Base-by-base conservation (phyloP, 2,113 vertebrate species). In the Eira barbara region DNA sequence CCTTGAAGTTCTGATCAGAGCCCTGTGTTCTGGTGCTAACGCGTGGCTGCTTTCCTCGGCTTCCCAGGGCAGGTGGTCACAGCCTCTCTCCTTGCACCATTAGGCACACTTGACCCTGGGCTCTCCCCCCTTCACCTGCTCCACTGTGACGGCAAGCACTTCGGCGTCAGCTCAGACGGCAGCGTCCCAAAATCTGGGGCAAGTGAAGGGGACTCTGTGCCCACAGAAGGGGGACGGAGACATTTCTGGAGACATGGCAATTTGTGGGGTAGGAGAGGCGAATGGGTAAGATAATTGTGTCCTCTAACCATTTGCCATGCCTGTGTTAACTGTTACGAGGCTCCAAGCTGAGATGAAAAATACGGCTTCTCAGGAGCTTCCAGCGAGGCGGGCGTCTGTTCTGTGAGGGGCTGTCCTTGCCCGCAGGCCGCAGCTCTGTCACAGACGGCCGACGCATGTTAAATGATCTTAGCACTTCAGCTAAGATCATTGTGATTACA, bases 391-490 rank as follows among this genome's bases (percentile, higher is more conserved):
- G 67, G 69, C 34, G 91, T 82, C 86, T 89, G 5, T n/a, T 61
- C 36, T 23, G 34, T 36, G 69, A 83, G 17, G 27, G 14, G 31
- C 20, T 93, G 82, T 21, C 52, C 57, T 78, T 49, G 18, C 34
- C 57, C 7, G 7, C 29, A 76, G 71, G 65, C 2, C 0, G 15
- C 5, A 57, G 42, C n/a, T 59, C n/a, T 57, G 76, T 65, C 25
- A 34, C 67, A 23, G 94, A 39, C 3, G 31, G 65, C n/a, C 39
- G 80, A 14, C 2, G 0, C 0, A 1, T 78, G 57, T 76, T 80
- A 87, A 78, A n/a, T 74, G 90, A 59, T 92, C 94, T 95, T 76
- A 57, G 47, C 57, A 6, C 79, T 63, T 94, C 31, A 76, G 86
- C 39, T 42, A n/a, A n/a, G n/a, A n/a, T n/a, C n/a, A n/a, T n/a